A percentile compares a stretch with the other conserved stretches of the same genome.
Evolutionary conservation across 2,797 vertebrate genomes (phyloP).

Genomic region (Cryptoprocta ferox): DNA sequence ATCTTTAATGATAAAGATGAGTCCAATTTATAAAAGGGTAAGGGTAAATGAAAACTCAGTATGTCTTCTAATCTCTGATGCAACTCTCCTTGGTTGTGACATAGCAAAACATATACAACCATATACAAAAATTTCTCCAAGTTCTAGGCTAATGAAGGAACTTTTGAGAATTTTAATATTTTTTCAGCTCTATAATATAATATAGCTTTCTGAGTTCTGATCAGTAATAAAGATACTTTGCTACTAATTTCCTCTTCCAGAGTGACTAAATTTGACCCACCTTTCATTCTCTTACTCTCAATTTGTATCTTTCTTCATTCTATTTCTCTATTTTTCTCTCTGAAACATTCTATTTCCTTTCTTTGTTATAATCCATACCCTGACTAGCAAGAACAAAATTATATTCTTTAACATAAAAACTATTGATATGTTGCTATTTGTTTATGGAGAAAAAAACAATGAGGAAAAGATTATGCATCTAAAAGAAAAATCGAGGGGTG

Average conservation of each 20-base stretch:
- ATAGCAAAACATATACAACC: background rate
- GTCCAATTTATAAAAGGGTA: background rate
- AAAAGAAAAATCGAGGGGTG: background rate
- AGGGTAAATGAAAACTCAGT: background rate
- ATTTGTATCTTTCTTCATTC: background rate
- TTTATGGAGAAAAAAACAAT: background rate
- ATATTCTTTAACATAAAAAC: background rate
- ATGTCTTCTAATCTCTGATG: background rate
- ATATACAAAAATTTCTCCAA: background rate
- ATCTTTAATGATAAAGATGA: background rate
- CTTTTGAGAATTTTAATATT: background rate
- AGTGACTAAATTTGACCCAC: background rate
- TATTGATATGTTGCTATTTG: background rate
- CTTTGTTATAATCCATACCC: background rate
- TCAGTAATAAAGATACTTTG: background rate
- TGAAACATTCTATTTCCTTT: background rate
- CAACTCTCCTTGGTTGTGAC: background rate
- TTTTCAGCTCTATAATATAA: background rate
- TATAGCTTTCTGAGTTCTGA: background rate
- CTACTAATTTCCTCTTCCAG: background rate
- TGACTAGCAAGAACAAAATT: background rate
- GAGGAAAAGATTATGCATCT: background rate
- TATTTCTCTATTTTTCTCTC: background rate
- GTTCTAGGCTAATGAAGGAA: background rate
- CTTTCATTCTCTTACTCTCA: background rate